phyloP scores from a whole-genome alignment of 2,888 invertebrate species.

The Drosophila subsilvestris region DNA sequence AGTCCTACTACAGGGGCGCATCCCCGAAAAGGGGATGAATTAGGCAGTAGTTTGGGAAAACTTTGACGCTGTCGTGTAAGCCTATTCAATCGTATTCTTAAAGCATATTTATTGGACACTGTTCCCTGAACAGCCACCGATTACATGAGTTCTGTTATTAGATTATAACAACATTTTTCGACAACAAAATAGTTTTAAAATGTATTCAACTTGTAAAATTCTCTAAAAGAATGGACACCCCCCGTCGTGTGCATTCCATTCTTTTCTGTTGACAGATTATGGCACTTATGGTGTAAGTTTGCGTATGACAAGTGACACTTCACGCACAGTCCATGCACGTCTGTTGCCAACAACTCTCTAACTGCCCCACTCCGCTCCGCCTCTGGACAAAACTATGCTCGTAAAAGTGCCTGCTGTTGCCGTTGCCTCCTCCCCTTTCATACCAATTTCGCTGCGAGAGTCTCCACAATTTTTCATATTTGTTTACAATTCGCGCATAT shows the following conservation, averaged over 20 bases:
- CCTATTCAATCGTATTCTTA: neutral
- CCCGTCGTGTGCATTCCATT: too few species aligned
- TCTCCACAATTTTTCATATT: constrained; percentile 61
- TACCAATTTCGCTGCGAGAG: constrained; percentile 41
- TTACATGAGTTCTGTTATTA: neutral
- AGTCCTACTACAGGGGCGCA: constrained; percentile 21
- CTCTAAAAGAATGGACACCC: too few species aligned
- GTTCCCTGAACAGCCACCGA: neutral
- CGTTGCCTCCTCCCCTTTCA: constrained; percentile 12
- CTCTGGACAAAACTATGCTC: neutral
- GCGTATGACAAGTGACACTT: constrained; percentile 43
- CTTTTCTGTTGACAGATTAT: constrained; percentile 35
- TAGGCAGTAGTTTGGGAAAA: too few species aligned
- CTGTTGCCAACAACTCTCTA: constrained; percentile 19
- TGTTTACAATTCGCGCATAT: constrained; percentile 66
- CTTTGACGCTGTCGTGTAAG: too few species aligned
- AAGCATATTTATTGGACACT: neutral
- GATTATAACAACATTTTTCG: neutral
- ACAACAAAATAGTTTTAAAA: neutral
- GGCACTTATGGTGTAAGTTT: constrained; percentile 36
- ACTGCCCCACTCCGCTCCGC: neutral
- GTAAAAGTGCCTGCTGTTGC: constrained; percentile 30
- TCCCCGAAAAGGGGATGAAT: neutral
- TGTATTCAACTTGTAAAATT: neutral
- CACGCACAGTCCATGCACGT: constrained; percentile 13